phyloP scores from a whole-genome alignment of 2,888 invertebrate species.

The Mythimna ferrago region DNA sequence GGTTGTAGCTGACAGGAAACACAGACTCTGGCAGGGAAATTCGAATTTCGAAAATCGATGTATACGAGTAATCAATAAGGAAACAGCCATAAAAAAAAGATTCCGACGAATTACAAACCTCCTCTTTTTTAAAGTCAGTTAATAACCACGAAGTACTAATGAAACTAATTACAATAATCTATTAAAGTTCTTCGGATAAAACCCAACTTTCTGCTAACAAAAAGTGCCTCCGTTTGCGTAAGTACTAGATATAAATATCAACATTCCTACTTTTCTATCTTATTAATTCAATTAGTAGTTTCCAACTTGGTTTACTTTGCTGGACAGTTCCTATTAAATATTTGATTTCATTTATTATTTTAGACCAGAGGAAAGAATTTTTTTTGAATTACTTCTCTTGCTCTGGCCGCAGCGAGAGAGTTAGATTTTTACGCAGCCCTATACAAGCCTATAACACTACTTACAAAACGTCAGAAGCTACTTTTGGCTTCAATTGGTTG shows the following conservation, averaged over 20 bases:
- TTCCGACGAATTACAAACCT: too few species aligned
- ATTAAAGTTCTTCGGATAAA: conserved; percentile 5
- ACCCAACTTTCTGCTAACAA: conserved; percentile 26
- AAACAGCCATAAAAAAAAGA: too few species aligned
- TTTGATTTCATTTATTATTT: conserved; percentile 22
- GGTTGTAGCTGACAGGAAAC: too few species aligned
- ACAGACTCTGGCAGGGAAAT: too few species aligned
- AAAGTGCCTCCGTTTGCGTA: conserved; percentile 27
- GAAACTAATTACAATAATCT: conserved; percentile 11
- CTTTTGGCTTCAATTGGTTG: too few species aligned
- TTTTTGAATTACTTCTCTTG: not conserved
- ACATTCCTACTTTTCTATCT: conserved; percentile 17
- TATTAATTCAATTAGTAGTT: conserved; percentile 47
- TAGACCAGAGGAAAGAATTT: not conserved
- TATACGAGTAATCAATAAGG: too few species aligned
- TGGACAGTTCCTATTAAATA: conserved; percentile 9
- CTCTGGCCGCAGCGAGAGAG: too few species aligned
- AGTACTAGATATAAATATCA: conserved; percentile 27
- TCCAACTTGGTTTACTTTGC: conserved; percentile 11
- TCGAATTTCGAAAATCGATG: too few species aligned
- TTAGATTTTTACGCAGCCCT: too few species aligned
- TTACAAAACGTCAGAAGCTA: too few species aligned
- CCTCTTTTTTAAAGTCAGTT: too few species aligned
- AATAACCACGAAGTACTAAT: not conserved
- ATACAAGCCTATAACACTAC: too few species aligned